Evolutionary conservation across 1,140 invertebrate genomes (phyloP).

Genomic region (Polypedilum pembai): DNA sequence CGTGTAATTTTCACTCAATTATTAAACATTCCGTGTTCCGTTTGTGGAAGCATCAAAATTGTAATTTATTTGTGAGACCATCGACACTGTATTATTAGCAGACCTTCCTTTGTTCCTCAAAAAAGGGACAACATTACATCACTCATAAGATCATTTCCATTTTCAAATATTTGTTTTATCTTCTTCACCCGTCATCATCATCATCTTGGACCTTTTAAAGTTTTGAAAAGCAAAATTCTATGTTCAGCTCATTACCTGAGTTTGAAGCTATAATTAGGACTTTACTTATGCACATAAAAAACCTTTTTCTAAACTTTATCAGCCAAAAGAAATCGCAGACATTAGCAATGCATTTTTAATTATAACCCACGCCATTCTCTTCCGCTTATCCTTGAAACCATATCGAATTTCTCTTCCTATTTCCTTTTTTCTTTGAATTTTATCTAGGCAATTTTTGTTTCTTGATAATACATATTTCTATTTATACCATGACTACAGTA

Average conservation of each 20-base stretch:
- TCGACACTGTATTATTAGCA: constrained; percentile 25
- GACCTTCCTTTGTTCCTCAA: neutral
- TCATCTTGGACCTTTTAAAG: neutral
- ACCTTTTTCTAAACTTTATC: neutral
- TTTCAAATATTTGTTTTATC: constrained; percentile 28
- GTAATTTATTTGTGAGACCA: neutral
- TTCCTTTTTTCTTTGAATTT: neutral
- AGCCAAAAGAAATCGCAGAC: neutral
- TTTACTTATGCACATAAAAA: neutral
- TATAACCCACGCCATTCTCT: neutral
- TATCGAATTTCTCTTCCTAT: constrained; percentile 10
- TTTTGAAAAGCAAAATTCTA: neutral
- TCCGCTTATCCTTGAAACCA: neutral
- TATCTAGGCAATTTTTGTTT: neutral
- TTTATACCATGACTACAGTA: neutral
- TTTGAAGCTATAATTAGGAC: neutral
- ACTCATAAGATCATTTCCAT: constrained; percentile 13
- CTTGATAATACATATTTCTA: neutral
- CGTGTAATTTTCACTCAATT: constrained; percentile 27
- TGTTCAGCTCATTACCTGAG: neutral
- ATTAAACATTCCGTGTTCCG: neutral
- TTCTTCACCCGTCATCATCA: neutral
- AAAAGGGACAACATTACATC: neutral
- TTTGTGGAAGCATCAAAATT: constrained; percentile 17
- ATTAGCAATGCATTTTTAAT: neutral